These are phyloP conservation scores for Papilio polytes DNA, from an alignment of 1,140 invertebrate genomes.

Conservation along the genomic window DNA sequence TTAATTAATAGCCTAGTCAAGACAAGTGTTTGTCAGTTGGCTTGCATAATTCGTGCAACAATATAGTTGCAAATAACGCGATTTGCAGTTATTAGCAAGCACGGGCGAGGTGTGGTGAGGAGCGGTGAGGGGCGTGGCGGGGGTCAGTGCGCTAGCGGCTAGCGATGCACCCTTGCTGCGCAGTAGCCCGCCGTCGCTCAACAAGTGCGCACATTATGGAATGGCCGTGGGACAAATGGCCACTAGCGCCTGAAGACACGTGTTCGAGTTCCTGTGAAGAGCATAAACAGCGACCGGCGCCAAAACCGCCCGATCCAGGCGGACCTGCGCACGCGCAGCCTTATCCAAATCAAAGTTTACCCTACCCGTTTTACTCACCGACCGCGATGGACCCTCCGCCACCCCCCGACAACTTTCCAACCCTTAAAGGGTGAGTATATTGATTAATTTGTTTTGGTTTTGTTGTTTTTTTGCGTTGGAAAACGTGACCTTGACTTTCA, in stretches of 20 bases:
- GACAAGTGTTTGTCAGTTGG: constrained; percentile 51
- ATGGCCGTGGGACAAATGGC: constrained; percentile 56
- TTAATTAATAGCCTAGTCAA: constrained; percentile 42
- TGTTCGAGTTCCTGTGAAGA: constrained; percentile 48
- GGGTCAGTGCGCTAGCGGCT: constrained; percentile 71
- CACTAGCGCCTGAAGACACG: constrained; percentile 43
- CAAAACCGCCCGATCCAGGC: constrained; percentile 6
- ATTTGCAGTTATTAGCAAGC: constrained; percentile 67
- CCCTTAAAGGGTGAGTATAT: constrained; percentile 50
- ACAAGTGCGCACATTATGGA: constrained; percentile 55
- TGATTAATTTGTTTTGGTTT: not conserved
- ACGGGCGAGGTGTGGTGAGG: constrained; percentile 52
- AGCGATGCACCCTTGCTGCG: constrained; percentile 53
- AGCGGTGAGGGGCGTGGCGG: constrained; percentile 41
- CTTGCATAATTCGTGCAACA: constrained; percentile 48
- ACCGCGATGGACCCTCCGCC: not conserved
- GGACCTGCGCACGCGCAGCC: constrained; percentile 42
- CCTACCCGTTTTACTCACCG: not conserved
- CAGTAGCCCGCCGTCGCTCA: constrained; percentile 48
- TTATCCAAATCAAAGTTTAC: constrained; percentile 35
- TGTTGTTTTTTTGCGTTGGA: not conserved
- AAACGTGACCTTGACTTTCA: constrained; percentile 10
- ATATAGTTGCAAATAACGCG: constrained; percentile 54
- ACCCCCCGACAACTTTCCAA: not conserved
- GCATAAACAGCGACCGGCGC: constrained; percentile 39